Evolutionary conservation across 2,888 invertebrate species (phyloP), one percentile per base, ranked within the genome.

Genomic region (Drosophila aldrichi): DNA sequence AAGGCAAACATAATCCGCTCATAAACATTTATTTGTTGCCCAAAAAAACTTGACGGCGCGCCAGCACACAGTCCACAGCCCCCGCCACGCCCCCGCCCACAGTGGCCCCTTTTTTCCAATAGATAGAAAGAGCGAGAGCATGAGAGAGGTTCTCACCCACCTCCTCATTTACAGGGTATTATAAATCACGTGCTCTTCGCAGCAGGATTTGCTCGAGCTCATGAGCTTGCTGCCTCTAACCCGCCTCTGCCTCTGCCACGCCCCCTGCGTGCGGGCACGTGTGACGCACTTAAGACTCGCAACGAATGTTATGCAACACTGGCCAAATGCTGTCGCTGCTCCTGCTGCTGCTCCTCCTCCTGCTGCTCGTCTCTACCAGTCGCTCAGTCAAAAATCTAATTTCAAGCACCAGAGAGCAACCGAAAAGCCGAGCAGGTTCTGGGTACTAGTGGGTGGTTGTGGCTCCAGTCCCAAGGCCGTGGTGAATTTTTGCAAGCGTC

Each of bases 1-100:
- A 72, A 83, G 77, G 70, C 84, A 75, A 80, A 79, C 74, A 66
- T 90, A 91, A 90, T 91, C 90, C 90, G 81, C 90, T 88, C 91
- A 82, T 91, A 91, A 91, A 90, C 89, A 91, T 82, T 62, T 74
- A 67, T 68, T 64, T 76, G 77, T 56, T 65, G 74, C 74, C 36
- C 55, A 20, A 32, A 36, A 36, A 18, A 51, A 34, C 41, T 41
- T 34, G 20, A 3, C 56, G 32, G 43, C 56, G 43, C 43, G 64
- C 55, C 67, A 65, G 41, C 34, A 34, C 14, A 14, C 14, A 38
- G 36, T 16, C 2, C 36, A 16, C 16, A 14, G 36, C 36, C 12
- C 36, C 51, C n/a, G 34, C 20, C 34, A 55, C 18, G 14, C 18
- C 44, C n/a, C 34, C 16, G 1, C 18, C 20, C 7, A 18, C 22